Conservation (phyloP, 2,113 vertebrate species). For the Nannobrachium achirus region DNA sequence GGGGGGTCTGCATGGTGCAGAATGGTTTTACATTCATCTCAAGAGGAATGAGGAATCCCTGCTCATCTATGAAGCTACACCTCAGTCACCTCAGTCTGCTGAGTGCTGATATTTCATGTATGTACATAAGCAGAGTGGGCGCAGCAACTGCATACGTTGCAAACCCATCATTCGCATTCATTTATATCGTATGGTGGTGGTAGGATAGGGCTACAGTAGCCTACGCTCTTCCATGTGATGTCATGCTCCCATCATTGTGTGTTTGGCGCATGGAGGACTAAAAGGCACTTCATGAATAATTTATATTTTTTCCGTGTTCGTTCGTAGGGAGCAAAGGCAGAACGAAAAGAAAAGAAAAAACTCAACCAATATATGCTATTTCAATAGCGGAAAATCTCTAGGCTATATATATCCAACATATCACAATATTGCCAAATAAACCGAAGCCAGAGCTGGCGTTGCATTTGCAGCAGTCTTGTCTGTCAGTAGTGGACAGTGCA, state of each 20-base stretch:
- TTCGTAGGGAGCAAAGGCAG: slow-evolving; percentile 17
- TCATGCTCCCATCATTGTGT: not conserved
- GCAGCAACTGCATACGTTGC: too few species aligned
- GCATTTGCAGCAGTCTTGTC: too few species aligned
- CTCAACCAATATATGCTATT: slow-evolving; percentile 37
- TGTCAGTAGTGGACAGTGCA: not conserved
- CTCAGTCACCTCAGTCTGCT: slow-evolving; percentile 24
- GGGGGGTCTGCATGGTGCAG: too few species aligned
- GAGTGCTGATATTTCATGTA: too few species aligned
- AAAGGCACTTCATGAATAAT: slow-evolving; percentile 72
- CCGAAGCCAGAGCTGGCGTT: not conserved
- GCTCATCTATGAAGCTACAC: not conserved
- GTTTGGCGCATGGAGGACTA: slow-evolving; percentile 32
- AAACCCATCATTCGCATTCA: too few species aligned
- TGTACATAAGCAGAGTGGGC: not conserved
- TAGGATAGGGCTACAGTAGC: not conserved
- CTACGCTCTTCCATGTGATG: not conserved
- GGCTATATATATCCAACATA: too few species aligned
- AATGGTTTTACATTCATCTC: not conserved
- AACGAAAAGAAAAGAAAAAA: not conserved
- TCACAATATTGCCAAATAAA: slow-evolving; percentile 6
- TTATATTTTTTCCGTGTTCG: slow-evolving; percentile 61
- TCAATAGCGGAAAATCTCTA: too few species aligned
- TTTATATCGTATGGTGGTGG: too few species aligned
- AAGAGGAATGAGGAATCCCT: not conserved